Conservation (phyloP, 2,113 vertebrate genomes). For the Heloderma charlesbogerti region DNA sequence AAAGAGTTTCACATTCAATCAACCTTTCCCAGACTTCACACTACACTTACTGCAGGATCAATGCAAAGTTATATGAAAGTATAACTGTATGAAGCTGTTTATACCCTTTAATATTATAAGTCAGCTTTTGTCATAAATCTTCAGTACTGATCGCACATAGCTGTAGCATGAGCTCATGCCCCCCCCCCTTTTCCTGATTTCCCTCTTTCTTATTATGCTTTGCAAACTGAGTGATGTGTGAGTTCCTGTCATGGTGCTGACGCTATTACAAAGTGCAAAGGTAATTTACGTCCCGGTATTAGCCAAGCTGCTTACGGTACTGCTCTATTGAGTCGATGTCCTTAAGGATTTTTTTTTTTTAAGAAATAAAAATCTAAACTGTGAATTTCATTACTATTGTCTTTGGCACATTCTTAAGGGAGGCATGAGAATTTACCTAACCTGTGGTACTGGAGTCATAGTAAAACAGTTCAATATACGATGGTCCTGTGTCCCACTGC, state of each 20-base stretch:
- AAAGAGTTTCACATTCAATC: slow-evolving; percentile 58
- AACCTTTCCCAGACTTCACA: slow-evolving; percentile 63
- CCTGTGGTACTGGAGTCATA: neutral
- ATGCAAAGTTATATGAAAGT: slow-evolving; percentile 51
- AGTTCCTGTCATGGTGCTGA: slow-evolving; percentile 79
- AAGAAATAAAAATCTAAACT: slow-evolving; percentile 2
- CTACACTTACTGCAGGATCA: slow-evolving; percentile 59
- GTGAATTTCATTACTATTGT: slow-evolving; percentile 57
- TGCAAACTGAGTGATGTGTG: slow-evolving; percentile 79
- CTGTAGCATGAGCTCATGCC: slow-evolving; percentile 71
- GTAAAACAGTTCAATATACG: slow-evolving; percentile 29
- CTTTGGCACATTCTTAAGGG: slow-evolving; percentile 45
- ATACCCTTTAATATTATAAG: slow-evolving; percentile 78
- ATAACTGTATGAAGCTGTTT: slow-evolving; percentile 76
- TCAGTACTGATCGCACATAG: slow-evolving; percentile 66
- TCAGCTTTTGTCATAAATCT: slow-evolving; percentile 78
- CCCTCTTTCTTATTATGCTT: slow-evolving; percentile 75
- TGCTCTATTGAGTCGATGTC: slow-evolving; percentile 62
- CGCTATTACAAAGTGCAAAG: slow-evolving; percentile 81
- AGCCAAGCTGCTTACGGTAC: slow-evolving; percentile 58
- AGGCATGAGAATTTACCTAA: slow-evolving; percentile 49
- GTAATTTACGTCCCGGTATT: slow-evolving; percentile 71
- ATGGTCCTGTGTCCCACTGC: neutral
- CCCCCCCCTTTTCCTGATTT: slow-evolving; percentile 68
- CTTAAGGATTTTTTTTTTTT: neutral